A percentile compares a stretch with the other conserved stretches of the same genome.
Evolutionary conservation across 2,113 vertebrate genomes (phyloP).

Genomic region (Natator depressus): DNA sequence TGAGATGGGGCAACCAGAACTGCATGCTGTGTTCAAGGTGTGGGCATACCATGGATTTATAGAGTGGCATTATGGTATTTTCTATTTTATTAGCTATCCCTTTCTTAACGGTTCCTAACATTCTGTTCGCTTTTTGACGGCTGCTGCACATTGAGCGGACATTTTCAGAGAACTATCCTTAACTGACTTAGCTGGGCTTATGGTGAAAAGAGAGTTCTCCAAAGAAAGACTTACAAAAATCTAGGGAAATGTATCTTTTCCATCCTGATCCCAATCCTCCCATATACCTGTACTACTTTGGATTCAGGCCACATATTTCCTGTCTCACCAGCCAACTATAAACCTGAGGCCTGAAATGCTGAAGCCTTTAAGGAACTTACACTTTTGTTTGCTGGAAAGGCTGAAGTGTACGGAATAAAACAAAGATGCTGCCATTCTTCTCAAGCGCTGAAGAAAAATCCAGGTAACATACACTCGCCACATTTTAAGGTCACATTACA

Average conservation of each 20-base stretch:
- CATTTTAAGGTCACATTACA: background rate
- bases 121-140: background rate
- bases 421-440: background rate
- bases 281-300: background rate
- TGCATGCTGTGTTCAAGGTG: background rate
- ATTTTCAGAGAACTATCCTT: background rate
- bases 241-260: background rate
- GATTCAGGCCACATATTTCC: background rate
- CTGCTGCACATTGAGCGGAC: background rate
- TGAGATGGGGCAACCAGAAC: background rate
- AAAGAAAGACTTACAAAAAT: background rate
- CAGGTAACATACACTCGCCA: background rate
- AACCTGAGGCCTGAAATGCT: background rate
- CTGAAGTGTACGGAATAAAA: background rate
- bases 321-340: background rate
- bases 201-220: background rate
- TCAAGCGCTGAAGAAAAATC: background rate
- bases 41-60: background rate
- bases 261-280: background rate
- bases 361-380: background rate
- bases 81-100: background rate
- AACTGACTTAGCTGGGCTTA: background rate
- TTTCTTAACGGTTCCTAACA: background rate
- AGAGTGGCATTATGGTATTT: background rate
- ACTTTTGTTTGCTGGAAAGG: background rate